These are phyloP conservation scores for Budorcas taxicolor DNA, from an alignment of 2,113 vertebrate species.

Conservation along the genomic window DNA sequence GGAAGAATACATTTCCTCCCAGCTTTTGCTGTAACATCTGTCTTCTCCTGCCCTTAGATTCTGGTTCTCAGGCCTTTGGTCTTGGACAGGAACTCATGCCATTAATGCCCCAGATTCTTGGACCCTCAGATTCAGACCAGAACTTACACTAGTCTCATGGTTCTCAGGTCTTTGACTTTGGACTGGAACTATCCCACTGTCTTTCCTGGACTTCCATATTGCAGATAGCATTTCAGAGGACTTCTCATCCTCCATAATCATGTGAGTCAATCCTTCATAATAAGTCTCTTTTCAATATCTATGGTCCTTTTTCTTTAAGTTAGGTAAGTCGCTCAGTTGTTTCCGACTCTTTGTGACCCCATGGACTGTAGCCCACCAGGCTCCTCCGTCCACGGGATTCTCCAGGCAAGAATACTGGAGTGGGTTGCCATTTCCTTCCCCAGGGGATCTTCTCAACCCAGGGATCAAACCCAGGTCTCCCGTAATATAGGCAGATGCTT, in stretches of 20 bases:
- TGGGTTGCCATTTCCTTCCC: too few species aligned
- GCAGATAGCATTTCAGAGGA: neutral
- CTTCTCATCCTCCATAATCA: neutral
- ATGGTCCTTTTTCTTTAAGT: neutral
- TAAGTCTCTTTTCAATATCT: neutral
- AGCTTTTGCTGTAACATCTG: neutral
- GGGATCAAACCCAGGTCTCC: too few species aligned
- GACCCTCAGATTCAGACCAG: neutral
- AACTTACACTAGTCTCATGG: neutral
- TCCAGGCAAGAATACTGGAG: too few species aligned
- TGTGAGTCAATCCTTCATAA: neutral
- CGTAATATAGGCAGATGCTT: too few species aligned
- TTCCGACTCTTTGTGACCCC: too few species aligned
- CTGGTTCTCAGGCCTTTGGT: neutral
- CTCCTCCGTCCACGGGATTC: too few species aligned
- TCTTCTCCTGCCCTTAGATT: neutral
- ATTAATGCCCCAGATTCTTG: neutral
- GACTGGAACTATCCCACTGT: neutral
- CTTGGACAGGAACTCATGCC: neutral
- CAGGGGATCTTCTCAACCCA: too few species aligned
- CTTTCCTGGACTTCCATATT: neutral
- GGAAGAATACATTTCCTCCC: neutral
- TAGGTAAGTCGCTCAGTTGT: too few species aligned
- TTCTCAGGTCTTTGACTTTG: neutral
- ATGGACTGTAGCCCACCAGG: too few species aligned